Base-by-base conservation (phyloP, 2,113 vertebrate species). In the Ramphastos sulfuratus region DNA sequence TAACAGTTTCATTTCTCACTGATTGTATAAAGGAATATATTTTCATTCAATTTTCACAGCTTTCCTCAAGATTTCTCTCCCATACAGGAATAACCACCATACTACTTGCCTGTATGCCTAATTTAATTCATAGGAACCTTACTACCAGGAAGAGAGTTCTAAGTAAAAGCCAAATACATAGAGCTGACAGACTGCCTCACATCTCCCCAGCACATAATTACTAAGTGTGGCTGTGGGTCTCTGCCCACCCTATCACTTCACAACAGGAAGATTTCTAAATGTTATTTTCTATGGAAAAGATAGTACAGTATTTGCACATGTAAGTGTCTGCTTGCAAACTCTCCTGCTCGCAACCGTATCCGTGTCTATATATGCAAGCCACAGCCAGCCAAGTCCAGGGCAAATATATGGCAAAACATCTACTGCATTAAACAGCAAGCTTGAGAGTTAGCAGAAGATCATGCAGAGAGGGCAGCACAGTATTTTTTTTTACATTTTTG, bases 191-290 rank as follows among this genome's bases (percentile, higher is more conserved):
- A 4, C 25, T 61, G 18, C 16, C 60, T 7, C 46, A 42, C 27
- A n/a, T 3, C 23, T 59, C 50, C 52, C n/a, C 14, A 8, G 28
- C 0, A 70, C 31, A 25, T 16, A 33, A 60, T 48, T 50, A 55
- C 65, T 65, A 50, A 46, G 10, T 0, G 0, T 33, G 50, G 10
- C 0, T 50, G 60, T 82, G 58, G 31, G 52, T 74, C 2, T 0
- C 60, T 93, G 74, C n/a, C 70, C 25, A 7, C 18, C 35, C 69
- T 73, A 31, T 33, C 50, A 56, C 55, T 77, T n/a, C 85, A 77
- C 81, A 76, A 55, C 48, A 69, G 75, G 61, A 78, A 66, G 58
- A 66, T 59, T 78, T 78, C 81, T 56, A 80, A 86, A 39, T 60
- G 69, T 3, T 66, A 27, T 70, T 91, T 86, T 74, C 52, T 70